Evolutionary conservation across 2,113 vertebrate species (phyloP).

Genomic region (Connochaetes taurinus): DNA sequence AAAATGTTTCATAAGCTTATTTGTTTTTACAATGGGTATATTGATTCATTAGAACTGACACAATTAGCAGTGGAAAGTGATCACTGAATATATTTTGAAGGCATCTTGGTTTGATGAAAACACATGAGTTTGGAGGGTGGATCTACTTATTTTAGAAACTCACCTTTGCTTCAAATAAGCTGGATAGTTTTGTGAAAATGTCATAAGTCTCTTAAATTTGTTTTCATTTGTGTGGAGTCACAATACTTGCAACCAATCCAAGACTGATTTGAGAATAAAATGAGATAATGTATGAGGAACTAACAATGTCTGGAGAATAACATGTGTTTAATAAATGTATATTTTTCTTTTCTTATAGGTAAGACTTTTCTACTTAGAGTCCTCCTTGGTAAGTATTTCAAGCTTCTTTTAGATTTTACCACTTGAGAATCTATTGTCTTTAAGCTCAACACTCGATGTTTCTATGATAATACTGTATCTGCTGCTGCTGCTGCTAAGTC

Average conservation of each 20-base stretch:
- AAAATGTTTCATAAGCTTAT: not conserved
- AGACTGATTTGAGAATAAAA: not conserved
- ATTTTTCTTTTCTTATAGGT: not conserved
- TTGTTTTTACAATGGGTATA: not conserved
- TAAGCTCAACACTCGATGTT: not conserved
- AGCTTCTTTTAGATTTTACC: not conserved
- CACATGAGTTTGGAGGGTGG: not conserved
- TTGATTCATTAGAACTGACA: not conserved
- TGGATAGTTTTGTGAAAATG: not conserved
- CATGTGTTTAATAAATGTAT: not conserved
- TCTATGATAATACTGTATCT: not conserved
- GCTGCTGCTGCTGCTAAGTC: too few species aligned
- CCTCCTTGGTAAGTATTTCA: not conserved
- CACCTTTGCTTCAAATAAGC: slow-evolving; percentile 15
- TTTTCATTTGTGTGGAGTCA: not conserved
- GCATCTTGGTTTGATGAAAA: slow-evolving; percentile 27
- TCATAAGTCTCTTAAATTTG: not conserved
- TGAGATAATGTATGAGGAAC: not conserved
- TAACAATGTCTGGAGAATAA: not conserved
- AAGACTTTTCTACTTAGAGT: not conserved
- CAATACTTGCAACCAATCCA: not conserved
- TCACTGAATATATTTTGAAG: not conserved
- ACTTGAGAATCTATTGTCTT: not conserved
- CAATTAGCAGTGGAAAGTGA: not conserved
- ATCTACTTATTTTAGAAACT: not conserved